These are phyloP conservation scores for Gari tellinella DNA, from an alignment of 2,888 invertebrate species.

Conservation along the genomic window DNA sequence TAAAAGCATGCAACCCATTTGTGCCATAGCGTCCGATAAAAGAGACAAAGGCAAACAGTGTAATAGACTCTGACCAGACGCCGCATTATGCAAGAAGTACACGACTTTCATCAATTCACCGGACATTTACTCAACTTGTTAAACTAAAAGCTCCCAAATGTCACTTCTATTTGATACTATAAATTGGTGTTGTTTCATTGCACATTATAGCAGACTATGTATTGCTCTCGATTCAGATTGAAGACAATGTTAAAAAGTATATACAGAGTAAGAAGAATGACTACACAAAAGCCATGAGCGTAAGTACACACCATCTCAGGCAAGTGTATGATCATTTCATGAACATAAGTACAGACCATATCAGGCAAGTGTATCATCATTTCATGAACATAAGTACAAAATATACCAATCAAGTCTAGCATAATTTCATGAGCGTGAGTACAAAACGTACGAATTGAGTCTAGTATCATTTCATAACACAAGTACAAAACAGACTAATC, in stretches of 20 bases:
- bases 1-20: too few species aligned
- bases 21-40: too few species aligned
- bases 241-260: conserved; percentile 45
- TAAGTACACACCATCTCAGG: conserved; percentile 17
- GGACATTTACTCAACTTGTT: too few species aligned
- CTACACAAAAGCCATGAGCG: conserved; percentile 45
- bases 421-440: conserved; percentile 44
- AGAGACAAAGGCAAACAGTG: too few species aligned
- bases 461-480: neutral
- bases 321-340: conserved; percentile 11
- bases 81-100: too few species aligned
- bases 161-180: too few species aligned
- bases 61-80: too few species aligned
- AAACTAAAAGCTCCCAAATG: too few species aligned
- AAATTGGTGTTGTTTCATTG: too few species aligned
- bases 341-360: conserved; percentile 24
- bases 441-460: neutral
- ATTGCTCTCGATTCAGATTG: conserved; percentile 33
- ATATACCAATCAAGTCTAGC: neutral
- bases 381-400: conserved; percentile 39
- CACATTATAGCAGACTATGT: too few species aligned
- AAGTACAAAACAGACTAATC: too few species aligned
- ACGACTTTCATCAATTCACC: too few species aligned
- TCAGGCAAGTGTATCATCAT: neutral
- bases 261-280: conserved; percentile 42